These are phyloP conservation scores for Scaptomyza hsui DNA, from an alignment of 1,140 invertebrate species.

Conservation along the genomic window DNA sequence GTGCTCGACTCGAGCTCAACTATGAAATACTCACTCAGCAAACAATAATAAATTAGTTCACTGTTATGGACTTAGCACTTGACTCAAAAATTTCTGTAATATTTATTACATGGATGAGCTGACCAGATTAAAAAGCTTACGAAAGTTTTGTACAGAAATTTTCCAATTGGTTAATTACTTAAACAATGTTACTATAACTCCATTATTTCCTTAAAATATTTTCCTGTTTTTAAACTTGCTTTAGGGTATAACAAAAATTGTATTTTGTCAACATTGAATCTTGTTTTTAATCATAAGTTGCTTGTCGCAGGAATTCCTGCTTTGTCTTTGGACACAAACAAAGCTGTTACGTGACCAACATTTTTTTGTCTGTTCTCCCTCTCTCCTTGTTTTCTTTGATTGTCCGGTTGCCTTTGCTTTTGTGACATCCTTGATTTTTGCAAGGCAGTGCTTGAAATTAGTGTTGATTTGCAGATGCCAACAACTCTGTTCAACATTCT, in stretches of 20 bases:
- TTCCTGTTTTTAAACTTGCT: too few relatives aligned
- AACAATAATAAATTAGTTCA: neutral
- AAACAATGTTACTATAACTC: neutral
- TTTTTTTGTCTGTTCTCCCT: conserved; percentile 32
- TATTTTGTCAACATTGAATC: conserved; percentile 38
- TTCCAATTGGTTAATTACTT: neutral
- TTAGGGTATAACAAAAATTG: conserved; percentile 1
- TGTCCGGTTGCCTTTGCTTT: conserved; percentile 30
- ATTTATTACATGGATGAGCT: neutral
- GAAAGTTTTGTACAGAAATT: neutral
- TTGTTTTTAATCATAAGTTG: conserved; percentile 66
- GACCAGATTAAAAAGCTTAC: neutral
- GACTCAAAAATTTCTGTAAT: neutral
- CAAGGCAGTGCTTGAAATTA: conserved; percentile 26
- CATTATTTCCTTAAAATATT: too few relatives aligned
- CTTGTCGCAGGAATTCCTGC: conserved; percentile 5
- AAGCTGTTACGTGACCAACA: conserved; percentile 67
- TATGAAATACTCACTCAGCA: conserved; percentile 1
- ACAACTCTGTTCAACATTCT: conserved; percentile 4
- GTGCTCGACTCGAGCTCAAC: conserved; percentile 4
- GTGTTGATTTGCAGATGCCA: conserved; percentile 45
- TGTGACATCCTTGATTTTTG: conserved; percentile 11
- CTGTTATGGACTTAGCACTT: neutral
- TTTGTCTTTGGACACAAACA: conserved; percentile 31
- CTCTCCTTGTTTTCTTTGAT: conserved; percentile 45